These are phyloP conservation scores for Troides oblongomaculatus DNA, from an alignment of 2,888 invertebrate genomes.

Conservation along the genomic window DNA sequence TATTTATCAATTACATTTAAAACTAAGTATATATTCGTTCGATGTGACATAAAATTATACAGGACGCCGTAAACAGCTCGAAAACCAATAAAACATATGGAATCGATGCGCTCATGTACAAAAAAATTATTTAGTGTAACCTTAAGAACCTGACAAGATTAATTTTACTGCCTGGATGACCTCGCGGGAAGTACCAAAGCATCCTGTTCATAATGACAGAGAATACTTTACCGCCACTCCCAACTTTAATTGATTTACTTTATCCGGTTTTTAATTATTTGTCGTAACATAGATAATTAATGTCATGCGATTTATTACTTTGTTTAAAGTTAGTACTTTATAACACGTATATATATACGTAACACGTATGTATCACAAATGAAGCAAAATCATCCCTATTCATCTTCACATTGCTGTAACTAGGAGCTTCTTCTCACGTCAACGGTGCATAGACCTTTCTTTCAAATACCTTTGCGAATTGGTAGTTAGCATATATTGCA, in stretches of 20 bases:
- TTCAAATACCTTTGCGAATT: too few relatives aligned
- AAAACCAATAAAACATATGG: constrained; percentile 10
- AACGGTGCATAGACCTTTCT: too few relatives aligned
- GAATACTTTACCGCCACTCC: constrained; percentile 25
- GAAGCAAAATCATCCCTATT: too few relatives aligned
- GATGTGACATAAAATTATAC: constrained; percentile 14
- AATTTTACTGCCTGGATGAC: constrained; percentile 21
- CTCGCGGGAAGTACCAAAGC: constrained; percentile 8
- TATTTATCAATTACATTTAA: constrained; percentile 15
- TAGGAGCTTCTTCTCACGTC: too few relatives aligned
- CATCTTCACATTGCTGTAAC: too few relatives aligned
- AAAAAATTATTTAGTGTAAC: constrained; percentile 22
- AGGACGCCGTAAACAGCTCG: constrained; percentile 19
- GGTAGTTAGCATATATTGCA: too few relatives aligned
- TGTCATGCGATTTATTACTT: neutral
- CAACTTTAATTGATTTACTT: constrained; percentile 7
- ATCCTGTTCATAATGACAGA: constrained; percentile 21
- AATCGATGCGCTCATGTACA: constrained; percentile 4
- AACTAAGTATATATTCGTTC: neutral
- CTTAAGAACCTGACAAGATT: constrained; percentile 24
- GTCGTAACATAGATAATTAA: constrained; percentile 10
- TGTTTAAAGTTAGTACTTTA: too few relatives aligned
- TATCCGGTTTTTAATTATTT: constrained; percentile 19
- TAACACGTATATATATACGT: too few relatives aligned
- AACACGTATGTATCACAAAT: too few relatives aligned